Percentiles rank a stretch among this genome's conserved stretches.
Conservation (phyloP, 1,140 invertebrate genomes). For the Polypedilum vanderplanki region DNA sequence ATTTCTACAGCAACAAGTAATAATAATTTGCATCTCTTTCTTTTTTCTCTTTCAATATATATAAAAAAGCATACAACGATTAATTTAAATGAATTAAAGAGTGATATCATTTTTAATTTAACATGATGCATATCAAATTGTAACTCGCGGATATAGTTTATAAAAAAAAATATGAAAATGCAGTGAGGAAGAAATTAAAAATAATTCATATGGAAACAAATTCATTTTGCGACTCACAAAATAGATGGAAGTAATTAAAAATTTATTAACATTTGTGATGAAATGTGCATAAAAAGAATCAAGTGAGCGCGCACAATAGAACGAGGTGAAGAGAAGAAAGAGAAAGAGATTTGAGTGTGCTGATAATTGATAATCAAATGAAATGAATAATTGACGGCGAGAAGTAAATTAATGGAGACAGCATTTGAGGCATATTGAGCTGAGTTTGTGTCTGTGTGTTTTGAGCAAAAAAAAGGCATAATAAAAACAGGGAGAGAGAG, state of each 20-base stretch:
- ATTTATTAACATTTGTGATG: neutral
- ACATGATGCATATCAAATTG: conserved; percentile 26
- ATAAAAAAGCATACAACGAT: too few species aligned
- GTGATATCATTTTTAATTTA: conserved; percentile 25
- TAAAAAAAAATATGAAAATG: neutral
- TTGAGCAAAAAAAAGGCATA: neutral
- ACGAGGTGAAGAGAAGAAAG: neutral
- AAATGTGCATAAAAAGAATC: neutral
- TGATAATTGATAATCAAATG: conserved; percentile 19
- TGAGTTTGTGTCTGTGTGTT: neutral
- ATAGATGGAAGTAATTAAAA: conserved; percentile 7
- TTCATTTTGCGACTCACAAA: neutral
- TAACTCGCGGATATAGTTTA: neutral
- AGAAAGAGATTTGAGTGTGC: neutral
- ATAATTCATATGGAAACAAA: neutral
- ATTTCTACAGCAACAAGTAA: too few species aligned
- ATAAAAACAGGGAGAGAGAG: neutral
- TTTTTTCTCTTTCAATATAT: too few species aligned
- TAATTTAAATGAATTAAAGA: conserved; percentile 8
- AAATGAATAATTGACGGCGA: conserved; percentile 13
- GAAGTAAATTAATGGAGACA: neutral
- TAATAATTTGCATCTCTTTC: too few species aligned
- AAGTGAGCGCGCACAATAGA: neutral
- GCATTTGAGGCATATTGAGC: neutral
- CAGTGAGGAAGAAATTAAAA: conserved; percentile 11